Base-by-base conservation (phyloP, 2,113 vertebrate genomes). In the Neolamprologus hecqui region DNA sequence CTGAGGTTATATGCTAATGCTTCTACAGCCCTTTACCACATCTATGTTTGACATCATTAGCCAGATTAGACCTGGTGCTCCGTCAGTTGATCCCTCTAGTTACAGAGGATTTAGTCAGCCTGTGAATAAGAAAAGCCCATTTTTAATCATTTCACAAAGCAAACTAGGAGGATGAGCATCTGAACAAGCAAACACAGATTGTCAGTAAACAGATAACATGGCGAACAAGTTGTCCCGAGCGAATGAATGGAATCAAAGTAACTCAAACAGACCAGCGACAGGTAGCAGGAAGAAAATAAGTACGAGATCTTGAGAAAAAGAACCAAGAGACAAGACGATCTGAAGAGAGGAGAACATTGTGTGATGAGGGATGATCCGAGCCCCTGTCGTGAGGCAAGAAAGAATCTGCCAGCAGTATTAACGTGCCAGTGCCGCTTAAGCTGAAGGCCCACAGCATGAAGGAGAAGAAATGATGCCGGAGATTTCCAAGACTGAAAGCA, bases 31-130 rank as follows among this genome's bases (percentile, higher is more conserved):
- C 63, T 88, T 89, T 35, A 87, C 57, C 86, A 87, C 35, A 42
- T 93, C 89, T 82, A 80, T 87, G 87, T 88, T 84, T 93, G 90
- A 93, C 92, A 93, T 94, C 85, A 93, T 93, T 96, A 94, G 87
- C 86, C 88, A 94, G 92, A 93, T 92, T 92, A 93, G 77, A 90
- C 81, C 84, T 51, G 37, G 33, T 28, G 86, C 81, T 86, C 79
- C 63, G 89, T 87, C 45, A 58, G 86, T 90, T 94, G 89, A 93
- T 90, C 84, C 68, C 70, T 17, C 51, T 23, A 5, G 60, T 90
- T 92, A 90, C 84, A 84, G 49, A 81, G 88, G 90, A 93, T 93
- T 96, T 90, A 93, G 90, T 83, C 70, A 80, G 82, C 21, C 81
- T 86, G 84, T 58, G 86, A 88, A 93, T 91, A 77, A 79, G 85